Percentiles rank a stretch among this genome's conserved stretches.
These are phyloP conservation scores for Trogon surrucura DNA, from an alignment of 2,113 vertebrate species.

Conservation along the genomic window DNA sequence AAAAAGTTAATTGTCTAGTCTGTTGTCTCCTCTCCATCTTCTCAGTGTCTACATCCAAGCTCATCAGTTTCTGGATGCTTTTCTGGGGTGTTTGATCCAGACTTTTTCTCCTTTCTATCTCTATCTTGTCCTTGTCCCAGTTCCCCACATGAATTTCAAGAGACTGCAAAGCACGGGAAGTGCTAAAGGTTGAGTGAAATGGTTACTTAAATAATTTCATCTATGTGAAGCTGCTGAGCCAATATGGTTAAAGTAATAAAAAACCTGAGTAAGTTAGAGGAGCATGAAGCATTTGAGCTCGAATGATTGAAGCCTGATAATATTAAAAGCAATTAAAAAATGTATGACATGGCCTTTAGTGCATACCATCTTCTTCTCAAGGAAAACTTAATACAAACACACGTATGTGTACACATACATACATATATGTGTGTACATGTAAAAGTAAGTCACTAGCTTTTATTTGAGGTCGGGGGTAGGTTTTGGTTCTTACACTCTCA, in stretches of 20 bases:
- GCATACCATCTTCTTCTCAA: not conserved
- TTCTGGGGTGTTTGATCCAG: not conserved
- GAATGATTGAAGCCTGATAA: not conserved
- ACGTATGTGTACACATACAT: too few relatives aligned
- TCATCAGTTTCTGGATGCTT: not conserved
- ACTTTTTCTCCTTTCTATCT: not conserved
- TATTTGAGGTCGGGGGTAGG: not conserved
- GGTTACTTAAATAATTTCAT: not conserved
- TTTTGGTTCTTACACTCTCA: conserved; percentile 34
- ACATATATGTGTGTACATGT: not conserved
- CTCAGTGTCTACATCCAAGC: not conserved
- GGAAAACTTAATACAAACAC: not conserved
- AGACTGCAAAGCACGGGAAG: not conserved
- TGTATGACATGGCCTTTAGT: not conserved
- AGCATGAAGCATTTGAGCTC: not conserved
- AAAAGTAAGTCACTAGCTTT: conserved; percentile 1
- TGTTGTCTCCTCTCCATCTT: not conserved
- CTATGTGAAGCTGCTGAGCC: not conserved
- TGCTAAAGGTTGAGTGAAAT: not conserved
- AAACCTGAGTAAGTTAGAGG: not conserved
- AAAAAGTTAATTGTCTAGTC: not conserved
- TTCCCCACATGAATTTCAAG: not conserved
- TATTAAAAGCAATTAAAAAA: not conserved
- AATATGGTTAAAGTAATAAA: not conserved
- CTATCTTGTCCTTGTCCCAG: not conserved